phyloP scores from a whole-genome alignment of 2,888 invertebrate genomes.

The Lasioglossum figueresi region DNA sequence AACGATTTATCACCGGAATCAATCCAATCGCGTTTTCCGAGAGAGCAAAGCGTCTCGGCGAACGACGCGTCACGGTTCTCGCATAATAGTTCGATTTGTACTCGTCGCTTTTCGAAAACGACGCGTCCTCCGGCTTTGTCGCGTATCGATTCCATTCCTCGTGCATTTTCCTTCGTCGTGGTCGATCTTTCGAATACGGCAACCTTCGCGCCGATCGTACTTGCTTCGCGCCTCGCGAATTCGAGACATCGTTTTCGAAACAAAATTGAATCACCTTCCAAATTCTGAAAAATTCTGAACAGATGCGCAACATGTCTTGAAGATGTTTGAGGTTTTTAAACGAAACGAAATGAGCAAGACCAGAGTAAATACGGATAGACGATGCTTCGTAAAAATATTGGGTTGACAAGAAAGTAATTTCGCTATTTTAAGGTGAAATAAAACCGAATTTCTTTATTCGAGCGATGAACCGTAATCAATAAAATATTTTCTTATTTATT shows the following conservation, averaged over 20 bases:
- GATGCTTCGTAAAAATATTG: neutral
- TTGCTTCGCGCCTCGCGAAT: neutral
- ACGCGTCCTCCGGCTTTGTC: neutral
- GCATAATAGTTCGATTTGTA: conserved; percentile 80
- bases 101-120: conserved; percentile 63
- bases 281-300: no score
- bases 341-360: neutral
- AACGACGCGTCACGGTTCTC: conserved; percentile 63
- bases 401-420: no score
- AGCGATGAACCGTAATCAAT: no score
- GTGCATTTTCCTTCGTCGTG: neutral
- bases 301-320: neutral
- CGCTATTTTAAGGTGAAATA: no score
- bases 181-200: neutral
- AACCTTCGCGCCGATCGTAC: neutral
- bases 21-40: conserved; percentile 77
- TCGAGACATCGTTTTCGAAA: neutral
- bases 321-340: neutral
- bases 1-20: conserved; percentile 77
- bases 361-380: neutral
- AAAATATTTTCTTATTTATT: no score
- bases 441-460: no score
- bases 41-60: conserved; percentile 55
- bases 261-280: neutral
- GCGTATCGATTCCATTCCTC: neutral